Evolutionary conservation across 1,140 invertebrate species (phyloP), one percentile per base, ranked within the genome.

Genomic region (Cyphomyrmex costatus): DNA sequence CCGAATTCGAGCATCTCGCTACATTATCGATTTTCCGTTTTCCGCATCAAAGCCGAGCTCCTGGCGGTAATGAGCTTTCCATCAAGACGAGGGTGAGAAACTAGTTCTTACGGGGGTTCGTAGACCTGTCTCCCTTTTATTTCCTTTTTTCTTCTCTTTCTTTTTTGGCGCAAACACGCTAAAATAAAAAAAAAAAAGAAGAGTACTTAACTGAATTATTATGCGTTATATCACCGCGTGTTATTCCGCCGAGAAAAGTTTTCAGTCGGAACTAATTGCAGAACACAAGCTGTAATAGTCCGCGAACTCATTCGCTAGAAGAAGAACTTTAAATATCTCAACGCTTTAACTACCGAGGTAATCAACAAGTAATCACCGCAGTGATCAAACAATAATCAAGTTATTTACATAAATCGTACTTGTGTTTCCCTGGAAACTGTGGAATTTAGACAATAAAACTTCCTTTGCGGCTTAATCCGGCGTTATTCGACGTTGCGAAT

Each of bases 61-160:
- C 66, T 16, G 36, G 19, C 79, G 30, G 24, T 82, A 73, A 82
- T 60, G 51, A 82, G 79, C 51, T 83, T 83, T 51, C 79, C 27
- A 49, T 83, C 79, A 36, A 56, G 49, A 27, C 33, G n/a, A 80
- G 14, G 27, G n/a, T 58, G 53, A 71, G 68, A 60, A 83, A 83
- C 61, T 74, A 73, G 68, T 83, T 24, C 68, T 49, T 56, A 49
- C 16, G 10, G 10, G 4, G 16, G 16, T 33, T 71, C n/a, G 27
- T 19, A 30, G 24, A 19, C 36, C 53, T 24, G n/a, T 21, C n/a
- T n/a, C 16, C 24, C n/a, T 5, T 51, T 21, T 16, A 3, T 16
- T 0, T 68, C n/a, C n/a, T 0, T n/a, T 19, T 16, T 68, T 46
- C 5, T 46, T 0, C 5, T 42, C n/a, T 36, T 14, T 24, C 1